Percentiles rank a stretch among this genome's conserved stretches.
phyloP scores from a whole-genome alignment of 1,140 invertebrate genomes.

The Drosophila simulans region DNA sequence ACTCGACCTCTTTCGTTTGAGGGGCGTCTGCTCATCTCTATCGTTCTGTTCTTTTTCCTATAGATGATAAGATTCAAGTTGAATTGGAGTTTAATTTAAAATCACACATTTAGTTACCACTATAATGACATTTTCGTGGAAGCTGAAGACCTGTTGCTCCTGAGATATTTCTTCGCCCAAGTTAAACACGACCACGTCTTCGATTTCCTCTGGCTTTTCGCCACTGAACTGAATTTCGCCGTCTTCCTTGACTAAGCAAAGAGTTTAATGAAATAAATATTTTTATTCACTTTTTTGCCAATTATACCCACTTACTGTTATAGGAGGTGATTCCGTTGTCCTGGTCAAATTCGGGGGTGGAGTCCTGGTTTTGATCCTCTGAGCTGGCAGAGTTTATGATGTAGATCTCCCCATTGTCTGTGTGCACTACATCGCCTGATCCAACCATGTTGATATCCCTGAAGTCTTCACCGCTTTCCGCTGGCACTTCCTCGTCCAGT shows the following conservation, averaged over 20 bases:
- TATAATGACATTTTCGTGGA: conserved; percentile 63
- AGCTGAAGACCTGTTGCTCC: conserved; percentile 54
- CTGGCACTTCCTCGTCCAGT: conserved; percentile 23
- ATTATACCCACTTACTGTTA: conserved; percentile 55
- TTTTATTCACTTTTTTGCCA: background rate
- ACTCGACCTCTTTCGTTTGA: conserved; percentile 26
- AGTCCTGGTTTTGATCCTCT: conserved; percentile 25
- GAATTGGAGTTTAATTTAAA: background rate
- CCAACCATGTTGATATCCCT: conserved; percentile 47
- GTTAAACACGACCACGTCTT: conserved; percentile 79
- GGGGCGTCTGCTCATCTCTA: background rate
- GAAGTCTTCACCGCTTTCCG: conserved; percentile 11
- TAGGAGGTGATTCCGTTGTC: conserved; percentile 66
- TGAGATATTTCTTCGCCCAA: conserved; percentile 44
- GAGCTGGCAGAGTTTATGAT: conserved; percentile 52
- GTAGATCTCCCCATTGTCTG: conserved; percentile 59
- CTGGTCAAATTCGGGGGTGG: conserved; percentile 41
- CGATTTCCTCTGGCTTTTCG: conserved; percentile 39
- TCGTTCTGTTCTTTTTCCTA: conserved; percentile 49
- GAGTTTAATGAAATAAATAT: background rate
- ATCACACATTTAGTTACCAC: conserved; percentile 24
- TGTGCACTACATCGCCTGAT: conserved; percentile 35
- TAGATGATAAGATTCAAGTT: background rate
- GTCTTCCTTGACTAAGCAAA: conserved; percentile 64
- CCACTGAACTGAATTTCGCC: conserved; percentile 75